Percentiles rank a stretch among this genome's conserved stretches.
These are phyloP conservation scores for Tyria jacobaeae DNA, from an alignment of 2,888 invertebrate genomes.

Conservation along the genomic window DNA sequence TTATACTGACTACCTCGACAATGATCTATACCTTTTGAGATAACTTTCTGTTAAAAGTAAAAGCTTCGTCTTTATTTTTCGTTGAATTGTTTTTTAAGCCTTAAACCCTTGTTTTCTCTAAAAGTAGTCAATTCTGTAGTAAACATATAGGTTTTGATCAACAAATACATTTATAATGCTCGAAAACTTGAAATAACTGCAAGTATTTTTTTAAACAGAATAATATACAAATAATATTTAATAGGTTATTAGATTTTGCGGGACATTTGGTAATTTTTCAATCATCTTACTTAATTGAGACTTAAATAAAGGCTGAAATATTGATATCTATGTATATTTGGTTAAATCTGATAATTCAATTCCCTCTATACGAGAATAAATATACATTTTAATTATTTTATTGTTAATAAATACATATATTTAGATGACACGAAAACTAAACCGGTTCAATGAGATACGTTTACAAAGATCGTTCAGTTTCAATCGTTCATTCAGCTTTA, in stretches of 20 bases:
- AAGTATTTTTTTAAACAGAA: too few relatives aligned
- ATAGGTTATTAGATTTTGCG: too few relatives aligned
- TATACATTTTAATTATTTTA: not conserved
- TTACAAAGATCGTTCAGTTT: constrained; percentile 20
- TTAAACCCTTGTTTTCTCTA: constrained; percentile 19
- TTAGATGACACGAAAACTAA: not conserved
- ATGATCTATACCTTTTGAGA: constrained; percentile 72
- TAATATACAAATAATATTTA: too few relatives aligned
- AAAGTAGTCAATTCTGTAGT: not conserved
- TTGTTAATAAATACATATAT: not conserved
- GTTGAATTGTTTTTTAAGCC: constrained; percentile 24
- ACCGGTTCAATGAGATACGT: not conserved
- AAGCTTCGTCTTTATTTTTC: constrained; percentile 29
- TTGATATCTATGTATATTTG: too few relatives aligned
- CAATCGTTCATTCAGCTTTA: constrained; percentile 20
- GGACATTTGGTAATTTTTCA: too few relatives aligned
- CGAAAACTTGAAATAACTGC: too few relatives aligned
- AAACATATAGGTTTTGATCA: too few relatives aligned
- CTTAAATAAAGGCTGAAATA: too few relatives aligned
- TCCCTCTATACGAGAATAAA: too few relatives aligned
- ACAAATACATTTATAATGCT: too few relatives aligned
- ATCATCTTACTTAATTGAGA: too few relatives aligned
- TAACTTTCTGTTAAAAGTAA: constrained; percentile 53
- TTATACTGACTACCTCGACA: constrained; percentile 66
- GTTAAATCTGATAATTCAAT: too few relatives aligned